Percentiles rank a stretch among this genome's conserved stretches.
Evolutionary conservation across 2,113 vertebrate genomes (phyloP).

Genomic region (Tringa solitaria): DNA sequence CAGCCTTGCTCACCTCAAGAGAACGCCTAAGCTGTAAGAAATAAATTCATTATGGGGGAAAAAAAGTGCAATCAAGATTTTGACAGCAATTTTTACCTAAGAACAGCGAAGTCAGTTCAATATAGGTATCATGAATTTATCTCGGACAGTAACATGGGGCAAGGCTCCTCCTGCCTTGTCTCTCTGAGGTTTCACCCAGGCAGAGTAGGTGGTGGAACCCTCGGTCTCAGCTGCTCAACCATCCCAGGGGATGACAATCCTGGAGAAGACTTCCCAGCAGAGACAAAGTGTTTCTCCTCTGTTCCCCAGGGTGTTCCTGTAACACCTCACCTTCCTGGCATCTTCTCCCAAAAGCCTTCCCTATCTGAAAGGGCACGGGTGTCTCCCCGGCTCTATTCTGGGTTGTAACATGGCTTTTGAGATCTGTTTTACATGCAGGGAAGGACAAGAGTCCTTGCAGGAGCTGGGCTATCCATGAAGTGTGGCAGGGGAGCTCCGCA

Average conservation of each 20-base stretch:
- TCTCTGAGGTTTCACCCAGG: not conserved
- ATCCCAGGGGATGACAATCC: rapidly evolving
- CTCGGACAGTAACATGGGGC: not conserved
- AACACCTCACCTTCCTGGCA: not conserved
- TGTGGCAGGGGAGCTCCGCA: not conserved
- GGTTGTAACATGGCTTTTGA: not conserved
- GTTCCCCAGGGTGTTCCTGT: not conserved
- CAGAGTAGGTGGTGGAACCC: not conserved
- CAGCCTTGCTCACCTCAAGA: not conserved
- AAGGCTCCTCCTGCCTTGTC: not conserved
- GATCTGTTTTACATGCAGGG: not conserved
- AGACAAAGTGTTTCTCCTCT: not conserved
- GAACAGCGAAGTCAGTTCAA: not conserved
- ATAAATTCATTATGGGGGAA: not conserved
- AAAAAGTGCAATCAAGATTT: not conserved
- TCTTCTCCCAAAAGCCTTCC: not conserved
- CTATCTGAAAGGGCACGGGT: not conserved
- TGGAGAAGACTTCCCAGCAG: not conserved
- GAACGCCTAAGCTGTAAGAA: not conserved
- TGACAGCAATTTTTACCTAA: not conserved
- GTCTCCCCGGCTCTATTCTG: not conserved
- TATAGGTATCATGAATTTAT: not conserved
- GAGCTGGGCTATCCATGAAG: not conserved
- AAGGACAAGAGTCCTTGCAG: not conserved
- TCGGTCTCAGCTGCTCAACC: rapidly evolving